A percentile compares a stretch with the other conserved stretches of the same genome.
phyloP scores from a whole-genome alignment of 1,140 invertebrate genomes.

The Idris sp. region DNA sequence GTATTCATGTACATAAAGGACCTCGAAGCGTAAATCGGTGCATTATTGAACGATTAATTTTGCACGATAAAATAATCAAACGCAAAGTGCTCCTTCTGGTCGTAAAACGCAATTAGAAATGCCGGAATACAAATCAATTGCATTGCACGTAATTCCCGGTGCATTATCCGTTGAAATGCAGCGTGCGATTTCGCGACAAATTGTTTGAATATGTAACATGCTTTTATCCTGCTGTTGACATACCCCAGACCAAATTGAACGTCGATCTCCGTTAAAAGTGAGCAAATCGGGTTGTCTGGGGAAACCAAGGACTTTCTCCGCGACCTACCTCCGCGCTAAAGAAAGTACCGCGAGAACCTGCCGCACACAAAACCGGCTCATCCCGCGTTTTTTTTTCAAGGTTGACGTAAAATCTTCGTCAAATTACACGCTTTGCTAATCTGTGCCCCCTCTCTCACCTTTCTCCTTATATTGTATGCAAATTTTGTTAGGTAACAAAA shows the following conservation, averaged over 20 bases:
- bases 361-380: no score
- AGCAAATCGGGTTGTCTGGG: constrained; percentile 48
- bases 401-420: no score
- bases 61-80: background rate
- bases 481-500: no score
- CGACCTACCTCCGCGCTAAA: no score
- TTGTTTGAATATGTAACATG: constrained; percentile 42
- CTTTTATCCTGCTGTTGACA: constrained; percentile 32
- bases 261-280: constrained; percentile 45
- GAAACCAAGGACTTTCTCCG: no score
- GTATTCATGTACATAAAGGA: no score
- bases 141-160: constrained; percentile 11
- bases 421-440: no score
- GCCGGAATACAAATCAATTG: constrained; percentile 28
- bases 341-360: no score
- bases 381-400: no score
- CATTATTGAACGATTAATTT: background rate
- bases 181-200: constrained; percentile 31
- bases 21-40: no score
- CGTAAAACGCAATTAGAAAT: constrained; percentile 17
- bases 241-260: constrained; percentile 16
- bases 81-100: background rate
- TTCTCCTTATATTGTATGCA: no score
- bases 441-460: no score
- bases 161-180: constrained; percentile 32